These are phyloP conservation scores for Barnardius zonarius DNA, from an alignment of 2,113 vertebrate species.

Conservation along the genomic window DNA sequence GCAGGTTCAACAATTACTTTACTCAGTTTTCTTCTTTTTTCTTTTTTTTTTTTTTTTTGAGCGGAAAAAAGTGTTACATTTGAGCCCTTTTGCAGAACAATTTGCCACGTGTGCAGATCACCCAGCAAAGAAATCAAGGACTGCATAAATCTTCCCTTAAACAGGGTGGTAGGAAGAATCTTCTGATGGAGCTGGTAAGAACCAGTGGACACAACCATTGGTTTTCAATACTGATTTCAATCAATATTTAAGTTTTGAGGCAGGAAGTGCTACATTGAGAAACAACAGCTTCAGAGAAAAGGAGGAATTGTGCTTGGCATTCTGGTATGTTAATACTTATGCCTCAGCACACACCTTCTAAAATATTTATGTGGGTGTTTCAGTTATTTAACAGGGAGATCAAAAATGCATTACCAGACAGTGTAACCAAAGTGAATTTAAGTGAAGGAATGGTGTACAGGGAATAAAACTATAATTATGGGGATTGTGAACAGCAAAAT, in stretches of 20 bases:
- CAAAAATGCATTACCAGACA: constrained; percentile 11
- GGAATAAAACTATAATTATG: not conserved
- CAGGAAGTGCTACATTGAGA: not conserved
- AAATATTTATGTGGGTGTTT: constrained; percentile 41
- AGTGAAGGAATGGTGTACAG: not conserved
- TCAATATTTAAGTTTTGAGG: not conserved
- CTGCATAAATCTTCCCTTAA: not conserved
- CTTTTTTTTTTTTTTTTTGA: too few species aligned
- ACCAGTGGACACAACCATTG: not conserved
- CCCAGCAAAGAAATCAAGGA: not conserved
- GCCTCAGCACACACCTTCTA: not conserved
- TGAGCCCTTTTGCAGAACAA: not conserved
- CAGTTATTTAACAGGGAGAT: constrained; percentile 32
- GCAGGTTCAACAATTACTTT: not conserved
- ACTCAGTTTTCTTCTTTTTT: not conserved
- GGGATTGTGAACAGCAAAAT: not conserved
- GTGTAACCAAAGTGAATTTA: not conserved
- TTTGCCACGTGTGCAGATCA: not conserved
- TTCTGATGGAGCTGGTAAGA: not conserved
- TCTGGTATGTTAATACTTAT: not conserved
- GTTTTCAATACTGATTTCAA: not conserved
- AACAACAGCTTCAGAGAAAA: not conserved
- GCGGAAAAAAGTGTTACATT: not conserved
- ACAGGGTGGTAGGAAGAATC: not conserved
- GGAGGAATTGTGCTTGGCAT: not conserved